These are phyloP conservation scores for Cryptophagus acutangulus DNA, from an alignment of 2,888 invertebrate species.

Conservation along the genomic window DNA sequence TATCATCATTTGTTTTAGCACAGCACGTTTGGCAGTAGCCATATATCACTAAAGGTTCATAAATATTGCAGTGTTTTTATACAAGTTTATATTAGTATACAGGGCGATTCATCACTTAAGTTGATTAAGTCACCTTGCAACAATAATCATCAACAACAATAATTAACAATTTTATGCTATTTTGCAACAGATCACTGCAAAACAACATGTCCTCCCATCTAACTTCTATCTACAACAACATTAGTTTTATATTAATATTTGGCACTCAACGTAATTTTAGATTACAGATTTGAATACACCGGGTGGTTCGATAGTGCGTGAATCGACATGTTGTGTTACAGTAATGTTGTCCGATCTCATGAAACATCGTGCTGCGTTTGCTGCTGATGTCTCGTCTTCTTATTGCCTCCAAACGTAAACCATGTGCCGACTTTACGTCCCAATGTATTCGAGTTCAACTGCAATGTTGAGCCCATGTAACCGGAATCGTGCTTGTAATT, in stretches of 20 bases:
- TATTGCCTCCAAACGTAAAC: slow-evolving; percentile 55
- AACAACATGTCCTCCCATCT: too few relatives aligned
- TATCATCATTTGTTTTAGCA: too few relatives aligned
- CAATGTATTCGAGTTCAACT: slow-evolving; percentile 48
- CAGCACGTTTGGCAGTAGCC: slow-evolving; percentile 36
- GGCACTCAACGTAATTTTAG: slow-evolving; percentile 26
- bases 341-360: slow-evolving; percentile 53
- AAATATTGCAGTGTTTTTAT: neutral
- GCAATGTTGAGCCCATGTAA: slow-evolving; percentile 48
- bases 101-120: slow-evolving; percentile 2
- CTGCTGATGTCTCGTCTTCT: slow-evolving; percentile 49
- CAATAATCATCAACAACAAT: slow-evolving; percentile 3
- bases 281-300: slow-evolving; percentile 10
- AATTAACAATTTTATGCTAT: slow-evolving; percentile 6
- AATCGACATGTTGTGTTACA: slow-evolving; percentile 34
- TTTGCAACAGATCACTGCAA: slow-evolving; percentile 13
- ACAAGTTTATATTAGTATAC: too few relatives aligned
- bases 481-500: slow-evolving; percentile 49
- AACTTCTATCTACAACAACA: slow-evolving; percentile 10
- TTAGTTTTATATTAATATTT: slow-evolving; percentile 18
- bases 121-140: neutral
- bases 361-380: slow-evolving; percentile 48
- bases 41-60: slow-evolving; percentile 30
- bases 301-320: slow-evolving; percentile 16
- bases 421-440: slow-evolving; percentile 56